Base-by-base conservation (phyloP, 2,888 invertebrate species). In the Cheilosia variabilis region DNA sequence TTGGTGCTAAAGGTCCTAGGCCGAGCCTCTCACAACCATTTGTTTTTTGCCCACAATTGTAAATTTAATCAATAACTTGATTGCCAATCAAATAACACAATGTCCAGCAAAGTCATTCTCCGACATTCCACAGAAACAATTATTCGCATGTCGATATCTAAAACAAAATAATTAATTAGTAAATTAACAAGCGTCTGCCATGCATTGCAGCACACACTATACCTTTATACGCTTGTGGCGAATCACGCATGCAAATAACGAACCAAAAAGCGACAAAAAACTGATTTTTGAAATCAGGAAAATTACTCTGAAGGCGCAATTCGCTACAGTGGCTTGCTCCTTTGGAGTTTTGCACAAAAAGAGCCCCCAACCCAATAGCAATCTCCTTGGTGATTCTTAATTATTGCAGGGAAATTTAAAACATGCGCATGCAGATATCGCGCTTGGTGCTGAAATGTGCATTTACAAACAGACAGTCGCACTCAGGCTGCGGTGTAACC, bases 161-260 rank as follows among this genome's bases (percentile, higher is more conserved):
- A 88, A 89, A 89, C 89, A 89, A 89, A 90, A 90, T 90, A 91
- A 91, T 91, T 91, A 91, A 91, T 91, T 91, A 90, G 89, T 88
- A 91, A 91, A 90, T 91, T 91, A 91, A 91, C 89, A 89, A 90
- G 89, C 91, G 89, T 91, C 91, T 91, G 90, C 89, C 88, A 88
- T 88, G 88, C 88, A 88, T 76, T 78, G 22, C 27, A 55, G 62
- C 60, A 76, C 65, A 71, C 79, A 68, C 75, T 58, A 53, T 41
- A 22, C 22, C 4, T 13, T 2, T 9, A 9, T 24, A 60, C 69
- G 57, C 22, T 47, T 60, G 45, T 50, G 58, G 58, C 53, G 71
- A 45, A 87, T 81, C 86, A 88, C 86, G 87, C 87, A 88, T 88
- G 83, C 88, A 87, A 88, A 87, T 87, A 88, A 83, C 87, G 80